phyloP scores from a whole-genome alignment of 2,113 vertebrate genomes.

The Cepphus grylle region DNA sequence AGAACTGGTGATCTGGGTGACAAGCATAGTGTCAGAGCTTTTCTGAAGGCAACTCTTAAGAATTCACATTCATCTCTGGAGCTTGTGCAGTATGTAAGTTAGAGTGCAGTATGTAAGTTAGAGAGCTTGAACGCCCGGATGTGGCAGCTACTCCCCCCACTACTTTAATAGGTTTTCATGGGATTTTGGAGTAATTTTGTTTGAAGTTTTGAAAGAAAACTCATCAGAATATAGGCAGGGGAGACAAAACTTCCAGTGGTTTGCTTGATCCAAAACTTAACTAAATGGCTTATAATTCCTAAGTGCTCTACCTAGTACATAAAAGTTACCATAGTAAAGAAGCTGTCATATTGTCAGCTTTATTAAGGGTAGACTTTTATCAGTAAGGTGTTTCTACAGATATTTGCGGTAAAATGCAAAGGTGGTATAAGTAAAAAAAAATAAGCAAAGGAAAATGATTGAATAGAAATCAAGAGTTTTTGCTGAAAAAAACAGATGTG shows the following conservation, averaged over 20 bases:
- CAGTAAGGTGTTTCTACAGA: not conserved
- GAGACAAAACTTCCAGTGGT: not conserved
- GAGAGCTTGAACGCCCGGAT: not conserved
- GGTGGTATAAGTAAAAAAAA: not conserved
- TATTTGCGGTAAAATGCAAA: not conserved
- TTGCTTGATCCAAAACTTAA: not conserved
- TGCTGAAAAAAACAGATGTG: not conserved
- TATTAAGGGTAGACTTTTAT: not conserved
- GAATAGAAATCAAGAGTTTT: not conserved
- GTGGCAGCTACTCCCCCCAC: not conserved
- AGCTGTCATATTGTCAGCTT: not conserved
- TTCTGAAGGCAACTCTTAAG: not conserved
- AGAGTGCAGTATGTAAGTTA: not conserved
- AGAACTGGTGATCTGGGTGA: not conserved
- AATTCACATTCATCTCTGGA: not conserved
- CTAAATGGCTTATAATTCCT: accelerated
- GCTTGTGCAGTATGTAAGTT: not conserved
- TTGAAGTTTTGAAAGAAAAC: not conserved
- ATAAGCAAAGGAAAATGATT: not conserved
- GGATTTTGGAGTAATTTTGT: not conserved
- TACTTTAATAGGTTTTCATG: not conserved
- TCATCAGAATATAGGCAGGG: not conserved
- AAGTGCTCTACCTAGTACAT: not conserved
- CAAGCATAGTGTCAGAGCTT: not conserved
- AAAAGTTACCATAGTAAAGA: not conserved